Evolutionary conservation across 1,140 invertebrate species (phyloP).

Genomic region (Neotoxoptera formosana): DNA sequence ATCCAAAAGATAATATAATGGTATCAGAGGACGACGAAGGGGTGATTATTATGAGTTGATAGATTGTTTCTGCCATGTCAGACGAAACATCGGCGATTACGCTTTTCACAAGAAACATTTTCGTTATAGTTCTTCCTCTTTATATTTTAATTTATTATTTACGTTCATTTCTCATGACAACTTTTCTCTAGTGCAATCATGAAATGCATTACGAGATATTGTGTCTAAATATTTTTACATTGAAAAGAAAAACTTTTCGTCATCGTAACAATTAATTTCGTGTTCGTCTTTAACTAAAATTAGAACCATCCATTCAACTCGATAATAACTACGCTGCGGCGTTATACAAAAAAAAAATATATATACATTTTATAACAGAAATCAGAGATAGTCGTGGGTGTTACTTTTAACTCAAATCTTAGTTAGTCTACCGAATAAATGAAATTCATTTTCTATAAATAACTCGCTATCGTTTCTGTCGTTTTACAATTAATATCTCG

Average conservation of each 20-base stretch:
- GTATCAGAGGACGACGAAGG: background rate
- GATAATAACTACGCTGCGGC: background rate
- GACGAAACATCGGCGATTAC: conserved; percentile 22
- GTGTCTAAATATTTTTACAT: background rate
- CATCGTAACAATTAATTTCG: background rate
- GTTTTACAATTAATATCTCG: too few species aligned
- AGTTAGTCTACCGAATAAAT: background rate
- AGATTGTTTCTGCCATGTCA: conserved; percentile 4
- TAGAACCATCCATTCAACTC: background rate
- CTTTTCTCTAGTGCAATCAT: background rate
- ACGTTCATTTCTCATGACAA: background rate
- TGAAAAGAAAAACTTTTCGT: background rate
- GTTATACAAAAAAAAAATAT: background rate
- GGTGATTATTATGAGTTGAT: background rate
- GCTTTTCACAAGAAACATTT: conserved; percentile 11
- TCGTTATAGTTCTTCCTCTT: background rate
- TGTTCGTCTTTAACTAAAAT: background rate
- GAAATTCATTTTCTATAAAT: background rate
- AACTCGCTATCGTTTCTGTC: too few species aligned
- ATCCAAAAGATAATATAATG: background rate
- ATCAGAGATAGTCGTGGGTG: background rate
- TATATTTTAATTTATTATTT: conserved; percentile 37
- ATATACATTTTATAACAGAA: background rate
- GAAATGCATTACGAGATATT: conserved; percentile 16
- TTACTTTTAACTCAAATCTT: background rate